A percentile compares a stretch with the other conserved stretches of the same genome.
Conservation (phyloP, 2,888 invertebrate genomes). For the Eudasyphora cyanicolor region DNA sequence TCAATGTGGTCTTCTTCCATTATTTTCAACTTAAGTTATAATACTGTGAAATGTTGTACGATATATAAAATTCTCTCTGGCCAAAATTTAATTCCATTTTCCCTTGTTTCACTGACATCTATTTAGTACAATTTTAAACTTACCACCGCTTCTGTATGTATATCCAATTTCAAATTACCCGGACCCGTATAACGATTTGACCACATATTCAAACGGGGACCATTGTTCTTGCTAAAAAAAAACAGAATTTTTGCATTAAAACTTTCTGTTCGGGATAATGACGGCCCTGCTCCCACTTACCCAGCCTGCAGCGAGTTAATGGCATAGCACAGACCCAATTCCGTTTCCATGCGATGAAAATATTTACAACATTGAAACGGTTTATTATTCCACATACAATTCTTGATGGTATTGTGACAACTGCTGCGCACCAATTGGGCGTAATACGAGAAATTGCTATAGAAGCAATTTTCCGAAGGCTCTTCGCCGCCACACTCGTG, state of each 20-base stretch:
- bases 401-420: constrained; percentile 82
- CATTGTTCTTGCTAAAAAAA: constrained; percentile 78
- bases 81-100: too few relatives aligned
- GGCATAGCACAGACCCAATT: constrained; percentile 85
- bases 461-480: constrained; percentile 82
- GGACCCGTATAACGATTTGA: constrained; percentile 85
- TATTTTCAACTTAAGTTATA: too few relatives aligned
- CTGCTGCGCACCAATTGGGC: constrained; percentile 83
- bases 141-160: constrained; percentile 81
- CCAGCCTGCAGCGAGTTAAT: constrained; percentile 84
- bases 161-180: constrained; percentile 82
- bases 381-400: constrained; percentile 83
- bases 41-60: too few relatives aligned
- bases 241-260: too few relatives aligned
- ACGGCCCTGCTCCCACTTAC: too few relatives aligned
- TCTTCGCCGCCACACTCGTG: constrained; percentile 82
- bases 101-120: too few relatives aligned
- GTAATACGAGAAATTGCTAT: constrained; percentile 83
- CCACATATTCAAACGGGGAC: constrained; percentile 82
- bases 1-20: too few relatives aligned
- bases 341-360: constrained; percentile 85
- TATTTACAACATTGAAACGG: constrained; percentile 85
- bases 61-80: too few relatives aligned
- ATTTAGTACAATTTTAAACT: too few relatives aligned
- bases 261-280: too few relatives aligned